Conservation (phyloP, 2,888 invertebrate genomes). For the Melangyna quadrimaculata region DNA sequence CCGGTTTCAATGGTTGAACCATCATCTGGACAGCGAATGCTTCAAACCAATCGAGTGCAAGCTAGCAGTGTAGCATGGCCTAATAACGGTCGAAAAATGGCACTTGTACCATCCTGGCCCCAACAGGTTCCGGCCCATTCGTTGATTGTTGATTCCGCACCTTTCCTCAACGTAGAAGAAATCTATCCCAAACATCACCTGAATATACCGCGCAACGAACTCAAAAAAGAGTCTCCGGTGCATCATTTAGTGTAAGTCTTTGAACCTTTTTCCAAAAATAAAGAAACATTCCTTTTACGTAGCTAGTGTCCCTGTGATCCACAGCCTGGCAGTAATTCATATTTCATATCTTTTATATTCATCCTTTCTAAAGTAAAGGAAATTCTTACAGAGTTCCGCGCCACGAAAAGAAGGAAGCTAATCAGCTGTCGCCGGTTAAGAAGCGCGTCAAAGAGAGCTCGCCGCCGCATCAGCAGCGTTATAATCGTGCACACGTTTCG, state of each 20-base stretch:
- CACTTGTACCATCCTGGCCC: constrained; percentile 92
- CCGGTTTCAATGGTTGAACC: constrained; percentile 97
- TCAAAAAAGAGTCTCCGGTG: constrained; percentile 83
- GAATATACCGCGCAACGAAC: constrained; percentile 83
- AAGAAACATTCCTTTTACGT: constrained; percentile 16
- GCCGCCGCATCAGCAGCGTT: constrained; percentile 86
- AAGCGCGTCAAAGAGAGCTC: constrained; percentile 98
- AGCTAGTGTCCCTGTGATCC: constrained; percentile 54
- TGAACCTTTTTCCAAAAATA: neutral
- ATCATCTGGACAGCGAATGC: constrained; percentile 89
- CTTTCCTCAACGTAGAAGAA: constrained; percentile 85
- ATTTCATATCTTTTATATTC: constrained; percentile 53
- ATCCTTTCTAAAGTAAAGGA: constrained; percentile 76
- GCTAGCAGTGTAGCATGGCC: constrained; percentile 81
- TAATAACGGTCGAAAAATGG: constrained; percentile 86
- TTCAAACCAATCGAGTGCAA: constrained; percentile 84
- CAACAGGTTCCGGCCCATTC: constrained; percentile 88
- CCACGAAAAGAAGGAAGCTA: constrained; percentile 90
- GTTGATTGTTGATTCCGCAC: constrained; percentile 88
- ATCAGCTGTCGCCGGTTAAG: constrained; percentile 97
- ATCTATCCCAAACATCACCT: constrained; percentile 84
- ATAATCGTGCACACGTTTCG: constrained; percentile 80
- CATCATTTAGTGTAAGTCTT: constrained; percentile 81
- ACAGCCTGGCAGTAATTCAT: constrained; percentile 63
- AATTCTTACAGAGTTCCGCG: constrained; percentile 81